Evolutionary conservation across 2,888 invertebrate species (phyloP).

Genomic region (Blastobasis adustella): DNA sequence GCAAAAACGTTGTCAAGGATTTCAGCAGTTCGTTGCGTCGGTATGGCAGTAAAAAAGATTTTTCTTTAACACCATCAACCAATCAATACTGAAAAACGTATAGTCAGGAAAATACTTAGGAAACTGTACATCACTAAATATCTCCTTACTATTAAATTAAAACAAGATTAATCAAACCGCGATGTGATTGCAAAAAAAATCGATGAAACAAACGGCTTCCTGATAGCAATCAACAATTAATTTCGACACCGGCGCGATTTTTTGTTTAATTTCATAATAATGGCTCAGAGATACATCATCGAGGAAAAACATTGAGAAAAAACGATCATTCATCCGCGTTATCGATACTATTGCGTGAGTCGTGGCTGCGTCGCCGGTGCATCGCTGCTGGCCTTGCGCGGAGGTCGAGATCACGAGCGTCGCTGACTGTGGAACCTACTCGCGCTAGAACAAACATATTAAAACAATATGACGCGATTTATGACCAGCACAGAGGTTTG

Average conservation of each 20-base stretch:
- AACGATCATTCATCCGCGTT: conserved; percentile 31
- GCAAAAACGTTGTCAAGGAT: no score
- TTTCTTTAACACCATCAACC: no score
- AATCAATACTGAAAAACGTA: no score
- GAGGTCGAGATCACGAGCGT: conserved; percentile 21
- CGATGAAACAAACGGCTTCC: conserved; percentile 36
- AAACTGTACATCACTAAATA: neutral
- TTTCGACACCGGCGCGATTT: conserved; percentile 38
- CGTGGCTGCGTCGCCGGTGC: conserved; percentile 25
- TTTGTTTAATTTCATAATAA: conserved; percentile 38
- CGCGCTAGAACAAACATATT: neutral
- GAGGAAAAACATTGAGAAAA: conserved; percentile 29
- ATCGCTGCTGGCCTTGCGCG: conserved; percentile 33
- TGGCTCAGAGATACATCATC: conserved; percentile 31
- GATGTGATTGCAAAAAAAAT: conserved; percentile 1
- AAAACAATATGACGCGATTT: neutral
- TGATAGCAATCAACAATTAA: conserved; percentile 59
- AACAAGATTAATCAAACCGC: neutral
- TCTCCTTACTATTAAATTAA: neutral
- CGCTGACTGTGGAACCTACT: no score
- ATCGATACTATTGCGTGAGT: conserved; percentile 13
- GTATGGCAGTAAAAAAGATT: no score
- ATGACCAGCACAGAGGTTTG: neutral
- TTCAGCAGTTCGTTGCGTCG: no score
- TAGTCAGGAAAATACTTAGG: no score